These are phyloP conservation scores for Epirrita christyi DNA, from an alignment of 2,888 invertebrate genomes.

Conservation along the genomic window DNA sequence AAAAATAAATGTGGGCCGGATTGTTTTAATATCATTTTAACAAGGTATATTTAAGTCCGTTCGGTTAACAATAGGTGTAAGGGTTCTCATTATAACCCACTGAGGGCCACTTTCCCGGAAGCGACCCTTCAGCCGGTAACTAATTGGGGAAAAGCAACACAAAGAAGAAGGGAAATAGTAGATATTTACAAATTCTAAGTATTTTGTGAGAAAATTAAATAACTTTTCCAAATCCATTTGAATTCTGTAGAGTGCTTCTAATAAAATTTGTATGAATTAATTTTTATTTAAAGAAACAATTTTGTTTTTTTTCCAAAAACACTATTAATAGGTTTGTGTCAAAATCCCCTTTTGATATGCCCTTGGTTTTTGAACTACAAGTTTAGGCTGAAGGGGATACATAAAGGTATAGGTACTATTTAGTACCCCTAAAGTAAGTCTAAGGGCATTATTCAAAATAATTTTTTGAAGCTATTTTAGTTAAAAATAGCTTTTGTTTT, in stretches of 20 bases:
- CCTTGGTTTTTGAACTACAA: no score
- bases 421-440: no score
- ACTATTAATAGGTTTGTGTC: no score
- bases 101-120: slow-evolving; percentile 36
- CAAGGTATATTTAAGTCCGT: slow-evolving; percentile 34
- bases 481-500: no score
- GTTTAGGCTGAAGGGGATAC: no score
- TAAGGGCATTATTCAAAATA: no score
- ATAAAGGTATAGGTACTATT: no score
- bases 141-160: slow-evolving; percentile 40
- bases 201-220: slow-evolving; percentile 2
- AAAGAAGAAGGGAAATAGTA: slow-evolving; percentile 35
- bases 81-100: slow-evolving; percentile 37
- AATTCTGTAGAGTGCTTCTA: background rate
- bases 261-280: no score
- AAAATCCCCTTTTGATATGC: no score
- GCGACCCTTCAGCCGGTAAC: slow-evolving; percentile 35
- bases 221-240: background rate
- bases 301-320: no score
- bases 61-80: slow-evolving; percentile 38
- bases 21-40: slow-evolving; percentile 31
- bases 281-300: no score
- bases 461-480: no score
- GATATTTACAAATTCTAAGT: slow-evolving; percentile 16
- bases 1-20: slow-evolving; percentile 11